phyloP scores from a whole-genome alignment of 2,888 invertebrate species.

The Aromia moschata region DNA sequence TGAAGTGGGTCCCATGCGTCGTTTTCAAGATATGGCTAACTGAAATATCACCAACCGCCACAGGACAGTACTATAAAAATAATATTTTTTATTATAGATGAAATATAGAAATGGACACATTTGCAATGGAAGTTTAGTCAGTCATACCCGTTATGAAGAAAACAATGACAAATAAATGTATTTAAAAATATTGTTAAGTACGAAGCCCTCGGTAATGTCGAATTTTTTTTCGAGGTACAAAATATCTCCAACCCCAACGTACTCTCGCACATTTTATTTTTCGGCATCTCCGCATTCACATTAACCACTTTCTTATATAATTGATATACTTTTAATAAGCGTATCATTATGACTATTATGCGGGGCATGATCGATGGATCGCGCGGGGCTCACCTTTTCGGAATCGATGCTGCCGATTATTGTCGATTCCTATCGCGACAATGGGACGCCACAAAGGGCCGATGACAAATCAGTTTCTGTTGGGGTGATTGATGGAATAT shows the following conservation, averaged over 20 bases:
- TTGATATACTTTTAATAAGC: slow-evolving; percentile 58
- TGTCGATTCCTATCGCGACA: slow-evolving; percentile 43
- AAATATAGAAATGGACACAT: too few relatives aligned
- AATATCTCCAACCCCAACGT: neutral
- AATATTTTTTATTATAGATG: too few relatives aligned
- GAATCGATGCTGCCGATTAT: slow-evolving; percentile 44
- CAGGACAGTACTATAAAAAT: too few relatives aligned
- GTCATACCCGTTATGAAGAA: too few relatives aligned
- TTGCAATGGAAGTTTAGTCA: too few relatives aligned
- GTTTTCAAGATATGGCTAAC: too few relatives aligned
- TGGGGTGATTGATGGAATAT: slow-evolving; percentile 51
- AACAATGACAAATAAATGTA: too few relatives aligned
- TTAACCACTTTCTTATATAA: slow-evolving; percentile 41
- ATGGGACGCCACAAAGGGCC: slow-evolving; percentile 43
- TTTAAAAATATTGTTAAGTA: too few relatives aligned
- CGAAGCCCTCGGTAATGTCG: too few relatives aligned
- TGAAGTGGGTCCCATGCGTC: too few relatives aligned
- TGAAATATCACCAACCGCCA: too few relatives aligned
- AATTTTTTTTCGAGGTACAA: too few relatives aligned
- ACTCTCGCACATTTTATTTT: slow-evolving; percentile 1
- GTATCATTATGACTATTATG: slow-evolving; percentile 54
- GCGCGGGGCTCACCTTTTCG: slow-evolving; percentile 35
- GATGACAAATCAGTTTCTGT: slow-evolving; percentile 57
- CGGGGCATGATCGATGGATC: slow-evolving; percentile 50
- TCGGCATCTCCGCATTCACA: slow-evolving; percentile 20